Evolutionary conservation across 2,113 vertebrate genomes (phyloP).

Genomic region (Pygoscelis adeliae): DNA sequence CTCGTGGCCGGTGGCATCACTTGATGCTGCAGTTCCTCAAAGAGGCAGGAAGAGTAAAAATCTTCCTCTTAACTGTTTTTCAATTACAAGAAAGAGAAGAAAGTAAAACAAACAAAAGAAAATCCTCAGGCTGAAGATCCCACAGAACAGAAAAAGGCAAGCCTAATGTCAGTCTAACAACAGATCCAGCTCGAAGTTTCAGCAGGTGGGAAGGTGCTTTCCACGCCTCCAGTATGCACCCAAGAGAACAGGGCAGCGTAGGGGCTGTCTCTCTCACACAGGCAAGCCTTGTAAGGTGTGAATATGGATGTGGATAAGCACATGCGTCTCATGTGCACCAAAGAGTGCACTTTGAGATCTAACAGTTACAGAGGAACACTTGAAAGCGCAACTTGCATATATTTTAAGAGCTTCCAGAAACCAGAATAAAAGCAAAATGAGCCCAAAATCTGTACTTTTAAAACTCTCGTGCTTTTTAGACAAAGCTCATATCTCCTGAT

Average conservation of each 20-base stretch:
- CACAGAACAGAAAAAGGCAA: background rate
- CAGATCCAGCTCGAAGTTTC: background rate
- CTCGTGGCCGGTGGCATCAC: rapidly evolving
- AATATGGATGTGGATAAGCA: background rate
- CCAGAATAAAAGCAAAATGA: background rate
- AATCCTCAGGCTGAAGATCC: background rate
- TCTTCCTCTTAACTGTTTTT: background rate
- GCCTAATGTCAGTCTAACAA: background rate
- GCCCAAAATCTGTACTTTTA: background rate
- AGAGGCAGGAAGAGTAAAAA: background rate
- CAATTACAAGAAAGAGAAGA: background rate
- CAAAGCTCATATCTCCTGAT: background rate
- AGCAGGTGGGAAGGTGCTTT: background rate
- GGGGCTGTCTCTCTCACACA: background rate
- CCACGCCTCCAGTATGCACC: background rate
- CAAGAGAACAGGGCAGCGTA: background rate
- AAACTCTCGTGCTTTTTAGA: background rate
- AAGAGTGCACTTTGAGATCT: background rate
- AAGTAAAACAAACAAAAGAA: background rate
- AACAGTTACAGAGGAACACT: background rate
- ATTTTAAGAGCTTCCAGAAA: constrained; percentile 18
- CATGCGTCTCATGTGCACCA: background rate
- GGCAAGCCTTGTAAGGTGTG: background rate
- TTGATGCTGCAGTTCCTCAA: background rate
- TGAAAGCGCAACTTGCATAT: background rate